Conservation (phyloP, 2,113 vertebrate genomes). For the Sakesphorus luctuosus region DNA sequence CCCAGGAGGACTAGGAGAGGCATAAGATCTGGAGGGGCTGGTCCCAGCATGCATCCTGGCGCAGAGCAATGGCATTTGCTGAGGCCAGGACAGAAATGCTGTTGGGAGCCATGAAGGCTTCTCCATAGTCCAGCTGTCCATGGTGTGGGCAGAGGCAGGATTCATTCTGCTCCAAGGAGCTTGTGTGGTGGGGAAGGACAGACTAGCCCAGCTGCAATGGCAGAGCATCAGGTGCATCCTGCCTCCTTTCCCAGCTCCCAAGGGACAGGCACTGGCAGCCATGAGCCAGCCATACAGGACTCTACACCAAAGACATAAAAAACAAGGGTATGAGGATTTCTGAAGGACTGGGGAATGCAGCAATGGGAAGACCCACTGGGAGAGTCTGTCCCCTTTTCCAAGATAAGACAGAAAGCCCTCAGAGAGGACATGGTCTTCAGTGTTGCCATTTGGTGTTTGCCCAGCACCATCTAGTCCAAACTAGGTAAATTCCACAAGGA, state of each 20-base stretch:
- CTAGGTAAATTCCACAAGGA: not conserved
- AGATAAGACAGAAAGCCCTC: not conserved
- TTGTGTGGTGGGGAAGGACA: not conserved
- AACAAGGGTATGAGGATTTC: not conserved
- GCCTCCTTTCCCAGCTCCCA: not conserved
- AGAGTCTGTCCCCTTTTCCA: not conserved
- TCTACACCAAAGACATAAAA: too few relatives aligned
- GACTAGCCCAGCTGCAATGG: not conserved
- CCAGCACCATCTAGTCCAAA: not conserved
- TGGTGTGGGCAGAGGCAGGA: not conserved
- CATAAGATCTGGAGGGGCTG: not conserved
- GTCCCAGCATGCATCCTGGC: not conserved
- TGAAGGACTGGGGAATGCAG: not conserved
- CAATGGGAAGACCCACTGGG: not conserved
- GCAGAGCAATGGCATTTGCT: not conserved
- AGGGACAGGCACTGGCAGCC: not conserved
- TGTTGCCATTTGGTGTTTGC: not conserved
- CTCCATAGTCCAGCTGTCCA: not conserved
- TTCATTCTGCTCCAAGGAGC: not conserved
- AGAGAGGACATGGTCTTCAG: not conserved
- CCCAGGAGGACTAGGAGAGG: not conserved
- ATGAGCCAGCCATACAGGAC: accelerated
- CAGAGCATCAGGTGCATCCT: not conserved
- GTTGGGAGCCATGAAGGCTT: not conserved
- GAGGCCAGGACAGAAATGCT: not conserved